Conservation (phyloP, 2,797 vertebrate genomes). For the Smutsia temminckii region DNA sequence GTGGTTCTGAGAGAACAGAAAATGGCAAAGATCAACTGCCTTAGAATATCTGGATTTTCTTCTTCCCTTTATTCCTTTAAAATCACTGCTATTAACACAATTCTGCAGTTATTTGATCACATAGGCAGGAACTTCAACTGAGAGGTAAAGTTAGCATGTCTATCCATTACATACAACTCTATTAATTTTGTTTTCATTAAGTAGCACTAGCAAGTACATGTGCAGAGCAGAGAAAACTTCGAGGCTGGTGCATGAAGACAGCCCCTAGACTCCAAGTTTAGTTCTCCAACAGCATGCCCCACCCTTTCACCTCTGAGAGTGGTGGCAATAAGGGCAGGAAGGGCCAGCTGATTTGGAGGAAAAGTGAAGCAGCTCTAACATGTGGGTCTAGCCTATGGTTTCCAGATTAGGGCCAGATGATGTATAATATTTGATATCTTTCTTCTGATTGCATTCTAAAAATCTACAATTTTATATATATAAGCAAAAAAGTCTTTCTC, state of each 20-base stretch:
- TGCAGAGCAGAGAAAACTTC: neutral
- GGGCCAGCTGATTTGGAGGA: neutral
- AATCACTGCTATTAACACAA: constrained; percentile 41
- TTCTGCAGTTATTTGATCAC: neutral
- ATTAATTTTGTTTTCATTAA: neutral
- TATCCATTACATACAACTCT: neutral
- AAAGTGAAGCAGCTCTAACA: neutral
- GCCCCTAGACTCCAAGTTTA: neutral
- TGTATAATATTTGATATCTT: neutral
- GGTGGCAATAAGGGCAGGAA: neutral
- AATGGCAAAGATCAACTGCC: neutral
- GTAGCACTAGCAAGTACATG: neutral
- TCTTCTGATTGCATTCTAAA: constrained; percentile 50
- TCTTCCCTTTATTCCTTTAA: neutral
- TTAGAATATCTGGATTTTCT: constrained; percentile 17
- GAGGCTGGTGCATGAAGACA: neutral
- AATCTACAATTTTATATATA: neutral
- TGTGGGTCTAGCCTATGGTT: neutral
- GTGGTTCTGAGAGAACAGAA: neutral
- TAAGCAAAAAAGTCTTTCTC: neutral
- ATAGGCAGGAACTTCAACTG: neutral
- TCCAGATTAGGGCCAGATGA: neutral
- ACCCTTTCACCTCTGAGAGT: neutral
- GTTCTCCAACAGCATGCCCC: neutral
- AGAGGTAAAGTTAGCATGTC: neutral